phyloP scores from a whole-genome alignment of 1,140 invertebrate genomes.

The Calosoma granatense region DNA sequence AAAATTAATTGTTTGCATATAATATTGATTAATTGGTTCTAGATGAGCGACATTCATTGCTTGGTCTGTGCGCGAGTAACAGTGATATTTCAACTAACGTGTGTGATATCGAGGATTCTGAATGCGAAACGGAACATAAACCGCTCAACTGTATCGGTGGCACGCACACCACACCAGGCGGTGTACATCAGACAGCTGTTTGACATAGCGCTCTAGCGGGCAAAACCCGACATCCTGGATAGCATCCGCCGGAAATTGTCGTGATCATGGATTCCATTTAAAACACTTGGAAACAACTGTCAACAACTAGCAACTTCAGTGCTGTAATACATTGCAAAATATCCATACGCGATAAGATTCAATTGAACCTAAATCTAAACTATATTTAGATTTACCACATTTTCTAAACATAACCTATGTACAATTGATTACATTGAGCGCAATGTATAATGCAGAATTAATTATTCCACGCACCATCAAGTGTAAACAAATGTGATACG shows the following conservation, averaged over 20 bases:
- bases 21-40: too few relatives aligned
- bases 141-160: constrained; percentile 31
- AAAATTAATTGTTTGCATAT: too few relatives aligned
- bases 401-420: neutral
- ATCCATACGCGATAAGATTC: neutral
- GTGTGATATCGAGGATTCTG: constrained; percentile 90
- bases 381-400: neutral
- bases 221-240: neutral
- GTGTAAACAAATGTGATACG: too few relatives aligned
- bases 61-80: constrained; percentile 58
- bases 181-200: constrained; percentile 47
- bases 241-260: neutral
- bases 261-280: neutral
- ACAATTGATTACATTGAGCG: neutral
- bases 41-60: constrained; percentile 65
- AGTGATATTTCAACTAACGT: constrained; percentile 79
- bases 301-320: neutral
- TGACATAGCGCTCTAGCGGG: constrained; percentile 32
- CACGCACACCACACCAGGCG: constrained; percentile 36
- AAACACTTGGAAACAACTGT: neutral
- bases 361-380: neutral
- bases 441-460: too few relatives aligned
- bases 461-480: too few relatives aligned
- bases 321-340: neutral
- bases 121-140: constrained; percentile 53